These are phyloP conservation scores for Zaprionus kolodkinae DNA, from an alignment of 1,140 invertebrate species.

Conservation along the genomic window DNA sequence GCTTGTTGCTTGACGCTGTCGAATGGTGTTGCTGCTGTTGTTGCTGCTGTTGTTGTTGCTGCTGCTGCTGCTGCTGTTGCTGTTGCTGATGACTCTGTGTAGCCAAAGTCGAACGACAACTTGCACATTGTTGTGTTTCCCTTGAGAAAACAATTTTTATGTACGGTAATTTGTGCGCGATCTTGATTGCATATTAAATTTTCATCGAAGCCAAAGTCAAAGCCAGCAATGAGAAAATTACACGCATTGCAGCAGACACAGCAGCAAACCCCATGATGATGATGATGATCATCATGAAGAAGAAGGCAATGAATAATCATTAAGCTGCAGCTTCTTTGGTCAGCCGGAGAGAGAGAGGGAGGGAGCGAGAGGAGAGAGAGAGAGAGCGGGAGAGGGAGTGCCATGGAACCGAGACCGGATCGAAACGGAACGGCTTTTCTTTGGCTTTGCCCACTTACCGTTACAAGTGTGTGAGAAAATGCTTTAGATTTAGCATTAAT, in stretches of 20 bases:
- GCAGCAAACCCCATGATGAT: slow-evolving; percentile 46
- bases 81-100: slow-evolving; percentile 35
- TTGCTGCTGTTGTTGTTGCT: slow-evolving; percentile 13
- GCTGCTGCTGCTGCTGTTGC: slow-evolving; percentile 6
- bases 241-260: slow-evolving; percentile 65
- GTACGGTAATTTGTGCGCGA: slow-evolving; percentile 82
- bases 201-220: slow-evolving; percentile 60
- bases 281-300: slow-evolving; percentile 9
- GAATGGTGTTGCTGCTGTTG: background rate
- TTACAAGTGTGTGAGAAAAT: slow-evolving; percentile 82
- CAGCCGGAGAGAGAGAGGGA: slow-evolving; percentile 12
- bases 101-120: slow-evolving; percentile 54
- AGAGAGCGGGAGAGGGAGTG: background rate
- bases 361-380: background rate
- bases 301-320: slow-evolving; percentile 78
- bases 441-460: slow-evolving; percentile 64
- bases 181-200: slow-evolving; percentile 83
- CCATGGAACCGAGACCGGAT: background rate
- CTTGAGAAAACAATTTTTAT: slow-evolving; percentile 81
- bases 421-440: slow-evolving; percentile 60
- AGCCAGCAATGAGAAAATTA: slow-evolving; percentile 78
- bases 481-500: slow-evolving; percentile 81
- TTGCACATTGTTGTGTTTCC: slow-evolving; percentile 71
- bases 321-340: slow-evolving; percentile 64
- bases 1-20: background rate